phyloP scores from a whole-genome alignment of 2,797 vertebrate species.

The Crocidura indochinensis region DNA sequence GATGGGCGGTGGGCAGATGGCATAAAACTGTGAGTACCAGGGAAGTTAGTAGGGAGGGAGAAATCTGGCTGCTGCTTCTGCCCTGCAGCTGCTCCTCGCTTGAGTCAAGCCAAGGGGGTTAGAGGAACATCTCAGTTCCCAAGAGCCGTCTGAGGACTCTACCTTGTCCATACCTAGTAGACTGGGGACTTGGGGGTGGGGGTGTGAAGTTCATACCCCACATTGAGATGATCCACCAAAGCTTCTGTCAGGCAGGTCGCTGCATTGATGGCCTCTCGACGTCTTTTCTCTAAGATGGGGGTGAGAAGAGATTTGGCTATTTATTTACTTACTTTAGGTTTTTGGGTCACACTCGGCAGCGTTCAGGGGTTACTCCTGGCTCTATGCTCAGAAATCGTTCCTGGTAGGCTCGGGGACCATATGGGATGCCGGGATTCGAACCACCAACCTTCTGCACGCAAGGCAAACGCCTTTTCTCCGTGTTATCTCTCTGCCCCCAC shows the following conservation, averaged over 20 bases:
- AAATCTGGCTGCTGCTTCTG: constrained; percentile 41
- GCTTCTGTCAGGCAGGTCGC: constrained; percentile 96
- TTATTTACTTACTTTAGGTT: no score
- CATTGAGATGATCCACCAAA: constrained; percentile 96
- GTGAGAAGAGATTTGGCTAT: background rate
- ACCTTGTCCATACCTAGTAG: background rate
- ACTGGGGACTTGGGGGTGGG: background rate
- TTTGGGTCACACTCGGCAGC: no score
- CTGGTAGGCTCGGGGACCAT: no score
- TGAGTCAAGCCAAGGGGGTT: background rate
- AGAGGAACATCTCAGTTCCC: background rate
- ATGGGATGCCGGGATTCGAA: no score
- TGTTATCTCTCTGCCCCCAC: no score
- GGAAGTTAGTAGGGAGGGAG: constrained; percentile 32
- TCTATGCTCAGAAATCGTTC: no score
- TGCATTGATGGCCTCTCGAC: constrained; percentile 95
- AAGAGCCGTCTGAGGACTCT: background rate
- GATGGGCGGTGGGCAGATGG: constrained; percentile 71
- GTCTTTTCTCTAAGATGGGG: constrained; percentile 92
- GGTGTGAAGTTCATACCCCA: constrained; percentile 92
- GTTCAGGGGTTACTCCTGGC: no score
- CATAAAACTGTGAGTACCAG: constrained; percentile 45
- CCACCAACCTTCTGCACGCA: no score
- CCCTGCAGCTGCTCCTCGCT: constrained; percentile 63
- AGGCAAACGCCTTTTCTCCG: no score